These are phyloP conservation scores for Hafferia zeledoni DNA, from an alignment of 2,797 vertebrate genomes.

Conservation along the genomic window DNA sequence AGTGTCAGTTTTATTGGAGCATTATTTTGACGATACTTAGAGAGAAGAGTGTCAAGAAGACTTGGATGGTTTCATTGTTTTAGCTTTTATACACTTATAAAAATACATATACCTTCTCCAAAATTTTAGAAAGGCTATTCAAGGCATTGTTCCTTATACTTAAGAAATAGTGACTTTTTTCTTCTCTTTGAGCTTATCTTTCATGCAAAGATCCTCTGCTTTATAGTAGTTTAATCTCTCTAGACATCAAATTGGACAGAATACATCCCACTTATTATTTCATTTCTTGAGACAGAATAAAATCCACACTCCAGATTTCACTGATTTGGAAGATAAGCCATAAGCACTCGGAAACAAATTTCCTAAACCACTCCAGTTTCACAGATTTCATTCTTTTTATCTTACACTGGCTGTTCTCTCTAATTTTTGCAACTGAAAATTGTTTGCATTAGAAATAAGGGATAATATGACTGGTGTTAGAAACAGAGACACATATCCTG, in stretches of 20 bases:
- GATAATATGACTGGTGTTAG: neutral
- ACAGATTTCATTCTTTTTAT: neutral
- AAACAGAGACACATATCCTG: neutral
- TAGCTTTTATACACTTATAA: neutral
- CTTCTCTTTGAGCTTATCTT: neutral
- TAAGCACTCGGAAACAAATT: neutral
- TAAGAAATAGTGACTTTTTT: neutral
- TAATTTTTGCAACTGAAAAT: neutral
- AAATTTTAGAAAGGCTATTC: neutral
- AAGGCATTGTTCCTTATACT: neutral
- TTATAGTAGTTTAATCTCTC: neutral
- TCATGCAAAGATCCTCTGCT: neutral
- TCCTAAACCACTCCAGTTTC: neutral
- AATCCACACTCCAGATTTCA: neutral
- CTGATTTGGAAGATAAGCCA: neutral
- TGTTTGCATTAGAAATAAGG: neutral
- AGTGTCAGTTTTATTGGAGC: neutral
- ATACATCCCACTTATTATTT: neutral
- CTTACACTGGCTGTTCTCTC: neutral
- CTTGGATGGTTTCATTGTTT: neutral
- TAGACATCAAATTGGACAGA: neutral
- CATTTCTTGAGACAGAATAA: neutral
- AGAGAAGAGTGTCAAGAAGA: neutral
- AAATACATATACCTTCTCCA: neutral
- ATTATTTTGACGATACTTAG: neutral